These are phyloP conservation scores for Prosapia bicincta DNA, from an alignment of 2,888 invertebrate genomes.

Conservation along the genomic window DNA sequence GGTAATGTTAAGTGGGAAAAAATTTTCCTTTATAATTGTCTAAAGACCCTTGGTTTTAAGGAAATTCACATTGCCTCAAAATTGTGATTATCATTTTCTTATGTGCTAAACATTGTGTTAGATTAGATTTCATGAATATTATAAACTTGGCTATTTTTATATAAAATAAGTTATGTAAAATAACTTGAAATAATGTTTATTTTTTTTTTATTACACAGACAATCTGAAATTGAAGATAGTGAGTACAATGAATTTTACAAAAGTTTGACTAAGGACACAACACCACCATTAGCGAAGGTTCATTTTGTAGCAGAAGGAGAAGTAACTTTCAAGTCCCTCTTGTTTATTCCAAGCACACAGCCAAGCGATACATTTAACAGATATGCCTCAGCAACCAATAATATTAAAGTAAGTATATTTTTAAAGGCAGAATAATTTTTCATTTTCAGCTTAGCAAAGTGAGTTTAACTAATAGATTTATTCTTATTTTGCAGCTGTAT, in stretches of 20 bases:
- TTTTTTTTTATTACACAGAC: slow-evolving; percentile 44
- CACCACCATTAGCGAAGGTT: slow-evolving; percentile 78
- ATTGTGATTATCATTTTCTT: too few relatives aligned
- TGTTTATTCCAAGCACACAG: slow-evolving; percentile 89
- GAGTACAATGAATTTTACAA: slow-evolving; percentile 97
- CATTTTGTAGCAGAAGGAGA: slow-evolving; percentile 99
- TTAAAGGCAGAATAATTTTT: too few relatives aligned
- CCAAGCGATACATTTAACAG: slow-evolving; percentile 93
- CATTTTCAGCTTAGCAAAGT: too few relatives aligned
- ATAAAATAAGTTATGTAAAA: not conserved
- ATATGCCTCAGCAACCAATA: slow-evolving; percentile 91
- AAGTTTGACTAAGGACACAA: slow-evolving; percentile 84
- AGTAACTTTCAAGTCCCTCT: slow-evolving; percentile 95
- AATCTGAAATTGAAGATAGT: slow-evolving; percentile 74
- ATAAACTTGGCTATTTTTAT: not conserved
- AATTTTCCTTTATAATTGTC: too few relatives aligned
- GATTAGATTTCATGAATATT: too few relatives aligned
- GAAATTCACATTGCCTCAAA: too few relatives aligned
- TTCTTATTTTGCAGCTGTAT: slow-evolving; percentile 60
- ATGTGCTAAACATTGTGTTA: too few relatives aligned
- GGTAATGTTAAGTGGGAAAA: too few relatives aligned
- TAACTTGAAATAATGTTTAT: not conserved
- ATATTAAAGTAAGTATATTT: slow-evolving; percentile 77
- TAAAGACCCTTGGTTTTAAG: too few relatives aligned
- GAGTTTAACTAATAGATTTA: not conserved